A percentile compares a stretch with the other conserved stretches of the same genome.
Conservation (phyloP, 1,140 invertebrate species). For the Aphelenchoides besseyi region DNA sequence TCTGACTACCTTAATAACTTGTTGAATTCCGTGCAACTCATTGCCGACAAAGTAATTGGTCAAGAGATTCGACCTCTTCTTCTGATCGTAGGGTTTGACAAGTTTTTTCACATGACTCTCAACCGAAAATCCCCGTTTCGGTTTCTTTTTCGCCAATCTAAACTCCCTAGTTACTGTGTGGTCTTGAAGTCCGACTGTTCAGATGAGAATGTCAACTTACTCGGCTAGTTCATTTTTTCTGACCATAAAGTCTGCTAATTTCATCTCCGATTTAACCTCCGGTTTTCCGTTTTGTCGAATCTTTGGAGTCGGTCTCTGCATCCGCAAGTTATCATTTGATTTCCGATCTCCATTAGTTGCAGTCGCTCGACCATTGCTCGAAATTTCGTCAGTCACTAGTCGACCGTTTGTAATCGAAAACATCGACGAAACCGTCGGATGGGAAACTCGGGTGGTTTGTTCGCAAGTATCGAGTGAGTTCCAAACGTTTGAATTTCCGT, state of each 20-base stretch:
- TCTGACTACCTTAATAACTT: not conserved
- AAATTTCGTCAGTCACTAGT: not conserved
- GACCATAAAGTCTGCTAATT: too few species aligned
- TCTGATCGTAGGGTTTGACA: not conserved
- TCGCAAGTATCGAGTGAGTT: too few species aligned
- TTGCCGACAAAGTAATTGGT: conserved; percentile 14
- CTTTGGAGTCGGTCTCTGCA: too few species aligned
- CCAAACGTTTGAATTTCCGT: too few species aligned
- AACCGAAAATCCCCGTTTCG: conserved; percentile 6
- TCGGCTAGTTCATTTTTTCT: too few species aligned
- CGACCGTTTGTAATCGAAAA: not conserved
- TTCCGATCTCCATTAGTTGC: not conserved
- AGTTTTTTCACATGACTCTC: not conserved
- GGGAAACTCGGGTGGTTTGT: too few species aligned
- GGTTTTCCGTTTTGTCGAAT: too few species aligned
- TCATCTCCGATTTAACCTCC: too few species aligned
- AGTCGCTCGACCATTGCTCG: not conserved
- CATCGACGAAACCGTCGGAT: too few species aligned
- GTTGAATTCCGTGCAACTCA: conserved; percentile 11
- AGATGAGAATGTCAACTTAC: too few species aligned
- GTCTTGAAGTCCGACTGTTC: too few species aligned
- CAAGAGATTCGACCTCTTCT: not conserved
- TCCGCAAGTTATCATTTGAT: not conserved
- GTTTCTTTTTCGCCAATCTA: conserved; percentile 3
- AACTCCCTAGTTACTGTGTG: too few species aligned